These are phyloP conservation scores for Nibea coibor DNA, from an alignment of 2,113 vertebrate species.

Conservation along the genomic window DNA sequence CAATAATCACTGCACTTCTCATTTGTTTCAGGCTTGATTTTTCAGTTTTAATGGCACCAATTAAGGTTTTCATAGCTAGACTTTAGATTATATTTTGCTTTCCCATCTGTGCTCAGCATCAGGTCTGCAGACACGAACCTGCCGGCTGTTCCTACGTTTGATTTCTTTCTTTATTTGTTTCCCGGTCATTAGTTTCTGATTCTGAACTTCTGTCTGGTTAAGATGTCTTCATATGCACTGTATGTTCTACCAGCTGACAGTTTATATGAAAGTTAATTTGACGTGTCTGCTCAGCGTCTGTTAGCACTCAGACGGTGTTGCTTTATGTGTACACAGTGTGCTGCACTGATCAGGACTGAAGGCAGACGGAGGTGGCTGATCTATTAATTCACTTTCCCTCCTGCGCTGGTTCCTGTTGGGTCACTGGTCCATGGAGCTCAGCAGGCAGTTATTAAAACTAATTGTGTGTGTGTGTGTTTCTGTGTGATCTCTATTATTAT, in stretches of 20 bases:
- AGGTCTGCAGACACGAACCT: neutral
- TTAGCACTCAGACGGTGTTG: neutral
- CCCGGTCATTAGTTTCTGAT: too few species aligned
- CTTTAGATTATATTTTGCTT: too few species aligned
- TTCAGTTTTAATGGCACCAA: neutral
- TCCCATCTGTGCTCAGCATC: neutral
- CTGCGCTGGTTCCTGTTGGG: neutral
- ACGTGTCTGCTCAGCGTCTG: slow-evolving; percentile 15
- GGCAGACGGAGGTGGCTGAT: neutral
- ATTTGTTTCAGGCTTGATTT: neutral
- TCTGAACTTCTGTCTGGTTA: too few species aligned
- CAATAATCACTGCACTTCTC: too few species aligned
- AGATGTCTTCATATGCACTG: neutral
- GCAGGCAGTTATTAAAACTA: neutral
- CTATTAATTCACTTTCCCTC: neutral
- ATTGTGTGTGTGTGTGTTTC: neutral
- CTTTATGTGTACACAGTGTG: neutral
- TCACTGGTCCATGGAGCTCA: too few species aligned
- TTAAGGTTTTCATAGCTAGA: too few species aligned
- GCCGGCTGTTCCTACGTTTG: neutral
- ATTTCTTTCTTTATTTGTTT: too few species aligned
- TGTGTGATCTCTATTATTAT: neutral
- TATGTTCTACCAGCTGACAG: neutral
- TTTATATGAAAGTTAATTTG: neutral
- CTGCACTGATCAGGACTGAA: neutral